A percentile compares a stretch with the other conserved stretches of the same genome.
Conservation (phyloP, 2,113 vertebrate genomes). For the Rhinoptilus africanus region DNA sequence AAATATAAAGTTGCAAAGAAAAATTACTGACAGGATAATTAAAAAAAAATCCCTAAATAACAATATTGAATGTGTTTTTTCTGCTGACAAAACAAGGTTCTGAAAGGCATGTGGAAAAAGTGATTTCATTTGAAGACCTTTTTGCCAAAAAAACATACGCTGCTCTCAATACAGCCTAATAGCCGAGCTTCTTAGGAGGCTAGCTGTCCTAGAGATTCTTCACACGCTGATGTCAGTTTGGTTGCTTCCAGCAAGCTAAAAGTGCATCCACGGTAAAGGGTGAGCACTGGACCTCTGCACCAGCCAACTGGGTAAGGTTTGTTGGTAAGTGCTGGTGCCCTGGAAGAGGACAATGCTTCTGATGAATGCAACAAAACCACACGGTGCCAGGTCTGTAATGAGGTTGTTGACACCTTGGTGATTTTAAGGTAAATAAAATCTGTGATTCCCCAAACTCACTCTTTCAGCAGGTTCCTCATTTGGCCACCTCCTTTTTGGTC, state of each 20-base stretch:
- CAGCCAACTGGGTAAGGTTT: neutral
- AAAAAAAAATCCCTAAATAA: neutral
- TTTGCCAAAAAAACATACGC: neutral
- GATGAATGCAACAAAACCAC: neutral
- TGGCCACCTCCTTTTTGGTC: neutral
- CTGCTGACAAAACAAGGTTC: conserved; percentile 51
- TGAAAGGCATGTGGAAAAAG: conserved; percentile 47
- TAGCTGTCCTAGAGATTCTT: neutral
- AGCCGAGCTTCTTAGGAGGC: neutral
- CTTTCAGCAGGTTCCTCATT: neutral
- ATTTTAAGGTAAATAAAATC: neutral
- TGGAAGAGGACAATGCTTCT: neutral
- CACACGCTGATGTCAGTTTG: neutral
- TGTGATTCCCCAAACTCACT: rapidly evolving
- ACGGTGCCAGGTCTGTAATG: neutral
- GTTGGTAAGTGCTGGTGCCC: neutral
- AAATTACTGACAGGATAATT: neutral
- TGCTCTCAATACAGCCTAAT: neutral
- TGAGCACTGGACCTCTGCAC: rapidly evolving
- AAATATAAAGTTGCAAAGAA: neutral
- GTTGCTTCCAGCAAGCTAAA: neutral
- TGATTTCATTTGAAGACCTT: conserved; percentile 60
- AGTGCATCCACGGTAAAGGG: neutral
- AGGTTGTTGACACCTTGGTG: neutral
- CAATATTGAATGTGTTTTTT: conserved; percentile 13